Evolutionary conservation across 2,888 invertebrate genomes (phyloP), one percentile per base, ranked within the genome.

Genomic region (Gibbula magus): DNA sequence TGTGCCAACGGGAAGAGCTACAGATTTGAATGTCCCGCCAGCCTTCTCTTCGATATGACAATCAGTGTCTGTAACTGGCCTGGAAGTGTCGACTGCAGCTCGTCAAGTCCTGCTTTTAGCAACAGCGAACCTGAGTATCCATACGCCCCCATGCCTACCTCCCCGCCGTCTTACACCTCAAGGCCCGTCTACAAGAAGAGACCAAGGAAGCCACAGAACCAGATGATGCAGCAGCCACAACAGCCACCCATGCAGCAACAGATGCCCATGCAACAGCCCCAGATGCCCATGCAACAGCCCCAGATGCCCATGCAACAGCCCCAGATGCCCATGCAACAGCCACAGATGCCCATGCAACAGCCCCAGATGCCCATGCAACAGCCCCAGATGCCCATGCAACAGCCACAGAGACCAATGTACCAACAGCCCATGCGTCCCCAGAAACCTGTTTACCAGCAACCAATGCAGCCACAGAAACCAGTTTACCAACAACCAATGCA

Each of bases 41-140:
- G 56, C 18, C 74, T 78, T 13, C 32, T 53, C 53, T 78, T 78
- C 45, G 73, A 78, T n/a, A n/a, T 35, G 52, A 78, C 73, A 13
- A n/a, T 78, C 20, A 78, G 45, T 25, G 78, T 78, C 35, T 78
- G 78, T 25, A 73, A 78, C 52, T 78, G 78, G 78, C 78, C 78
- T 5, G 35, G 54, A 25, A 56, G 39, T 54, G 78, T 73, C 53
- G 74, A 73, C 53, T 78, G 78, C 56, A 74, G 56, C 56, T 52
- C 35, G 4, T 45, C 73, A 0, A 25, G 35, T n/a, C 73, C 73
- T 0, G 78, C 56, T n/a, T 39, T 54, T 22, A 56, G 39, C 29
- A 39, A 51, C 22, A 29, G n/a, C 2, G 75, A 75, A 54, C 75
- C 75, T 10, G 16, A 52, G 18, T 75, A 32, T 54, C 75, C 75